Conservation (phyloP, 2,888 invertebrate genomes). For the Conistra vaccinii region DNA sequence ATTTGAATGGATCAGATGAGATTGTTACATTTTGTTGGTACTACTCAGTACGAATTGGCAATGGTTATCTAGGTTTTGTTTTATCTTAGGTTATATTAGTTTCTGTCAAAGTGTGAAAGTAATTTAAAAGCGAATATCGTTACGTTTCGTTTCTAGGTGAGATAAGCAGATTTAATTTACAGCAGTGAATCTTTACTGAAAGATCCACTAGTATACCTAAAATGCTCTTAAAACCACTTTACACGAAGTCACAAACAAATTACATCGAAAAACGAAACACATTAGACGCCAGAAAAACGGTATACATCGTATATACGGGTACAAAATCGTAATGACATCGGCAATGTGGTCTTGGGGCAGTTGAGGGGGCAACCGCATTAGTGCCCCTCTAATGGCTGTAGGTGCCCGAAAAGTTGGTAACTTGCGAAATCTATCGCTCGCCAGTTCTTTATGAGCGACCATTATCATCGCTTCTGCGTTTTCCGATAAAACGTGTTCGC, state of each 20-base stretch:
- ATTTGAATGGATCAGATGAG: constrained; percentile 82
- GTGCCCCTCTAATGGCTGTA: constrained; percentile 85
- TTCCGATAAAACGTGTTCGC: constrained; percentile 88
- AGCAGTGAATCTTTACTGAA: background rate
- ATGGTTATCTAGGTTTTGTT: constrained; percentile 27
- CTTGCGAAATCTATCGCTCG: constrained; percentile 88
- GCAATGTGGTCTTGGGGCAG: constrained; percentile 74
- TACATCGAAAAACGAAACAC: constrained; percentile 55
- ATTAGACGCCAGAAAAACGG: constrained; percentile 41
- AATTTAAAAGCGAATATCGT: too few species aligned
- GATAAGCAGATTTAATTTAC: background rate
- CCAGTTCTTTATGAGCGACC: constrained; percentile 88
- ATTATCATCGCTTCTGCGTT: constrained; percentile 88
- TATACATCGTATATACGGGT: constrained; percentile 54
- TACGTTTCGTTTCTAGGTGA: background rate
- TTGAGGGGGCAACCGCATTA: constrained; percentile 80
- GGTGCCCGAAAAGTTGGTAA: constrained; percentile 87
- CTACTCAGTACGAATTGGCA: constrained; percentile 35
- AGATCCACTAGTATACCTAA: constrained; percentile 6
- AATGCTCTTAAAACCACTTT: constrained; percentile 17
- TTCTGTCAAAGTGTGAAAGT: background rate
- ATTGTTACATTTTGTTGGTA: constrained; percentile 76
- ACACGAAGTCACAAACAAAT: constrained; percentile 44
- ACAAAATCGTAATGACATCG: constrained; percentile 72
- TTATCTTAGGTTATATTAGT: background rate